Evolutionary conservation across 2,888 invertebrate genomes (phyloP).

Genomic region (Cynaeus angustus): DNA sequence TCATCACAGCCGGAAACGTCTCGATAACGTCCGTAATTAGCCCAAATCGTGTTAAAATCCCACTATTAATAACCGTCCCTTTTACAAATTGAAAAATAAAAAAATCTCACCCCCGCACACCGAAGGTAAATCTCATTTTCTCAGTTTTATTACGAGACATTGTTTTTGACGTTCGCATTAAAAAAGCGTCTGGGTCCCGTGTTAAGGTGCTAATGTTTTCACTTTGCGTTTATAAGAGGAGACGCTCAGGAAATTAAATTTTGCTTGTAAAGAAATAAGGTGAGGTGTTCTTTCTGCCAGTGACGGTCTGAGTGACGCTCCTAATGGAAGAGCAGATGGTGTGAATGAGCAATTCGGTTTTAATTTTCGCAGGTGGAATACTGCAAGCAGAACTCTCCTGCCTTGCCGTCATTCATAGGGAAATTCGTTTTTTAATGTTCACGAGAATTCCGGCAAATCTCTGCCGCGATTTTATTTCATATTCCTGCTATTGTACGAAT

Average conservation of each 20-base stretch:
- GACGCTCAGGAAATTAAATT: constrained; percentile 73
- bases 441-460: constrained; percentile 41
- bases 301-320: constrained; percentile 69
- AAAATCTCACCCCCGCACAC: constrained; percentile 18
- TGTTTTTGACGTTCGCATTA: constrained; percentile 69
- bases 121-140: constrained; percentile 60
- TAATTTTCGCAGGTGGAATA: constrained; percentile 71
- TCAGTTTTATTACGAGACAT: constrained; percentile 64
- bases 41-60: constrained; percentile 1
- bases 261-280: constrained; percentile 71
- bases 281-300: constrained; percentile 70
- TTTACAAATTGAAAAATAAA: constrained; percentile 10
- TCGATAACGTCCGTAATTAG: constrained; percentile 32
- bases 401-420: constrained; percentile 61
- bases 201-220: constrained; percentile 72
- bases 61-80: constrained; percentile 2
- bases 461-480: constrained; percentile 45
- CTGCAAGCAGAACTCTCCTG: constrained; percentile 50
- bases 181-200: constrained; percentile 64
- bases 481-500: constrained; percentile 16
- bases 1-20: constrained; percentile 32
- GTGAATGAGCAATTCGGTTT: constrained; percentile 72
- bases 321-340: constrained; percentile 72
- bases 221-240: constrained; percentile 68
- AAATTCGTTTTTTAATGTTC: constrained; percentile 60